Base-by-base conservation (phyloP, 64 coral and sea anemone genomes). In the Stichodactyla mertensii region DNA sequence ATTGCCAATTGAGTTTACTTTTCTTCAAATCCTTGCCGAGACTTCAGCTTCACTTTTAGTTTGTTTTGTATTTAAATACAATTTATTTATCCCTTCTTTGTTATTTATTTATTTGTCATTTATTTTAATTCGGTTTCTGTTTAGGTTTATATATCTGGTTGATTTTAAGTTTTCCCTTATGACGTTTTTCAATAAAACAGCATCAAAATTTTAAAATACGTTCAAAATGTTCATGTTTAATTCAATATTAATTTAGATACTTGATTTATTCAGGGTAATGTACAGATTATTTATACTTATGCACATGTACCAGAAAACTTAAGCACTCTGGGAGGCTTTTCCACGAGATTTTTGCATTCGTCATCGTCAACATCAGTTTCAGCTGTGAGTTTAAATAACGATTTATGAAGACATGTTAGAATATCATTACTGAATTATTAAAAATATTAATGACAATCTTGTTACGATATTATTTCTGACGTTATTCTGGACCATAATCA, bases 271-370 rank as follows among this genome's bases (percentile, higher is more conserved):
- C 8, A 15, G 8, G 56, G 8, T 58, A 11, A 5, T 11, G 56
- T 58, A 58, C 14, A 58, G 66, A 10, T 28, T 71, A 71, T 27
- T 71, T 8, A 58, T 58, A 9, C 14, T 11, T 15, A 58, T 11
- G 56, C 27, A 6, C 6, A 74, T 74, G 61, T 90, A 90, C 89
- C 89, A 26, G 89, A 90, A 62, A 90, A 90, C 64, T 71, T 90
- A 79, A 90, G 54, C 66, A 86, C 78, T 85, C 71, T 78, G 55
- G 85, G 82, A 15, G 89, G 89, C 83, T 80, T 90, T 86, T 86
- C 64, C 61, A 71, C 28, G 74, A 55, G 11, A 9, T 71, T 74
- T 77, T 87, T 22, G 10, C 85, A 9, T 28, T 77, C 61, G 15
- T 53, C 78, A 10, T 81, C 64, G 8, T 71, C 45, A 22, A 11